Base-by-base conservation (phyloP, 2,888 invertebrate genomes). In the Lasioglossum lativentre region DNA sequence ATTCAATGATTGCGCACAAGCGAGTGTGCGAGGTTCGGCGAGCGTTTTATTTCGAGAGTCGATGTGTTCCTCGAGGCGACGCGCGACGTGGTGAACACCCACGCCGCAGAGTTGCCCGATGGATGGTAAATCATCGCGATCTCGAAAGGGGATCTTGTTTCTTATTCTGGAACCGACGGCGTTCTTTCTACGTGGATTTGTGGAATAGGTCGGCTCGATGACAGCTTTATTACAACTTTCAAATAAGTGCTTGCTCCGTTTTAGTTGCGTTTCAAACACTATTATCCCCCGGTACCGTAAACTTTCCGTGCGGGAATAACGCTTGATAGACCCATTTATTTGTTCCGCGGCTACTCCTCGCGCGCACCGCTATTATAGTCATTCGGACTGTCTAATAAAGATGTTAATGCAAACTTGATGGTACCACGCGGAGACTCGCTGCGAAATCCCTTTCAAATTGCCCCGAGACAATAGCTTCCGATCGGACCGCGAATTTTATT, bases 71-170 rank as follows among this genome's bases (percentile, higher is more conserved):
- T 68, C 47, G 14, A 27, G 68, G 77, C 83, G 77, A 52, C 52
- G n/a, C 3, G 77, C 83, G 77, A 52, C 52, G 52, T 10, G 52
- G 83, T 74, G 66, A 68, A 82, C 83, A 77, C 83, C 83, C 76
- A 84, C 83, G 83, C 77, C 45, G 40, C 59, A 3, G 38, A 30
- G 27, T 52, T 23, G 68, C 68, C 71, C 83, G 84, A 78, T 83
- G 79, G 75, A 78, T 75, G 79, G 75, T 85, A 85, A 85, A 85
- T 84, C 85, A 68, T 73, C 52, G 40, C 56, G 40, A 47, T 47
- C 73, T 40, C 76, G 59, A 83, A 71, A 74, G 56, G 63, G 30
- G 42, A 40, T 80, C 82, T 59, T 70, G 52, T 80, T 82, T 70
- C 38, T n/a, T 40, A 71, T 75, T 75, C 82, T 63, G n/a, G 19